These are phyloP conservation scores for Hypotaenidia okinawae DNA, from an alignment of 2,797 vertebrate species.

Conservation along the genomic window DNA sequence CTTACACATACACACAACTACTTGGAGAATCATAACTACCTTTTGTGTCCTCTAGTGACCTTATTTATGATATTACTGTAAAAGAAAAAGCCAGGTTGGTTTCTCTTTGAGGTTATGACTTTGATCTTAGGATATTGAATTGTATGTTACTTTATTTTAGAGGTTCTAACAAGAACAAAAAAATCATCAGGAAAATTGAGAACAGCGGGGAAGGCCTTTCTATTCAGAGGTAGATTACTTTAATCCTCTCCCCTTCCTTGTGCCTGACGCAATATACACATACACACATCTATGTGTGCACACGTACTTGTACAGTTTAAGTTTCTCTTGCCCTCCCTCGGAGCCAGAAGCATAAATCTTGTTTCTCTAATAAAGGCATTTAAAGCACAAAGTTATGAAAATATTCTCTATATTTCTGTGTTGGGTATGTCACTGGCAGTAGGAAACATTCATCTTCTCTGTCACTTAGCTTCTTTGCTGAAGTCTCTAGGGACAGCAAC, in stretches of 20 bases:
- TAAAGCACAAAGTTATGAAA: conserved; percentile 86
- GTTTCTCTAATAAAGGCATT: conserved; percentile 77
- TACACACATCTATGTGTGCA: neutral
- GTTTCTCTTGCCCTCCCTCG: conserved; percentile 44
- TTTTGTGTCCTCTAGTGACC: neutral
- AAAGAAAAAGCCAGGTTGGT: neutral
- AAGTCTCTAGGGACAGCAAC: conserved; percentile 60
- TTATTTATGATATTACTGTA: neutral
- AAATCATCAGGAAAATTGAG: conserved; percentile 48
- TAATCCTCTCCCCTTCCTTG: conserved; percentile 37
- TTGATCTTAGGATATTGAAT: conserved; percentile 24
- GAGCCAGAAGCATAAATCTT: conserved; percentile 75
- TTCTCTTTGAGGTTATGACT: conserved; percentile 32
- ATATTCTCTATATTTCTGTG: conserved; percentile 81
- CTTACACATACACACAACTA: neutral
- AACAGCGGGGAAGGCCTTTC: conserved; percentile 4
- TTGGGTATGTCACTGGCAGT: conserved; percentile 78
- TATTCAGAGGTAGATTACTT: conserved; percentile 45
- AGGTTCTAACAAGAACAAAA: neutral
- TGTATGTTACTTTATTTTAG: conserved; percentile 39
- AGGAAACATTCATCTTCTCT: conserved; percentile 89
- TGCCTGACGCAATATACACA: neutral
- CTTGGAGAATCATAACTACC: neutral
- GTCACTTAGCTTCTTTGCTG: conserved; percentile 66
- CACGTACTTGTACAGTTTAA: neutral